phyloP scores from a whole-genome alignment of 2,797 vertebrate genomes.

The Platyrinchus mystaceus region DNA sequence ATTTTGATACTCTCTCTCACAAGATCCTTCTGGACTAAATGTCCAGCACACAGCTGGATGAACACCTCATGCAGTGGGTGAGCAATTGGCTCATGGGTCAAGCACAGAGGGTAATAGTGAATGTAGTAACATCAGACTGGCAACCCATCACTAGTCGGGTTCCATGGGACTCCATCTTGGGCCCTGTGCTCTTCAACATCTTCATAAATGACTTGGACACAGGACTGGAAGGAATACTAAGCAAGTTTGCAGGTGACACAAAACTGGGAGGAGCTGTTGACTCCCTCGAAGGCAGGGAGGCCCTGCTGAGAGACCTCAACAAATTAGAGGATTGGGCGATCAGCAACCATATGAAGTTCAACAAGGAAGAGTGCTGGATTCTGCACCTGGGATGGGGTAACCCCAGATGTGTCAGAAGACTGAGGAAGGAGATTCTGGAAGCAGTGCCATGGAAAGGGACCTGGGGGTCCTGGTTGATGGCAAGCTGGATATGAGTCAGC shows the following conservation, averaged over 20 bases:
- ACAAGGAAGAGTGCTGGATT: background rate
- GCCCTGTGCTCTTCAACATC: background rate
- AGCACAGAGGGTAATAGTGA: background rate
- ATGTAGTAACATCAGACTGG: background rate
- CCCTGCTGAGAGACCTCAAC: background rate
- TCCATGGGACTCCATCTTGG: background rate
- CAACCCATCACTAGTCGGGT: background rate
- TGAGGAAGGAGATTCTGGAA: background rate
- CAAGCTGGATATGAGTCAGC: background rate
- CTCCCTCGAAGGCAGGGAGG: background rate
- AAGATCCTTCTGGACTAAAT: background rate
- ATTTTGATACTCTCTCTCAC: background rate
- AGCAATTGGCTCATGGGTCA: background rate
- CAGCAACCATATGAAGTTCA: background rate
- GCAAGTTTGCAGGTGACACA: background rate
- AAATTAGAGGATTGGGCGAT: background rate
- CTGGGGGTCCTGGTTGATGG: background rate
- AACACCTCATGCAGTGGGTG: background rate
- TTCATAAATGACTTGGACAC: background rate
- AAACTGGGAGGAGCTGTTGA: background rate
- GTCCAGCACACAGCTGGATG: background rate
- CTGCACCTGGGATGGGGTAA: background rate
- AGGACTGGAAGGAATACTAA: background rate
- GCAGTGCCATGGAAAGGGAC: background rate
- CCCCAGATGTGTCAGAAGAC: background rate